Evolutionary conservation across 2,888 invertebrate genomes (phyloP).

Genomic region (Nemurella pictetii): DNA sequence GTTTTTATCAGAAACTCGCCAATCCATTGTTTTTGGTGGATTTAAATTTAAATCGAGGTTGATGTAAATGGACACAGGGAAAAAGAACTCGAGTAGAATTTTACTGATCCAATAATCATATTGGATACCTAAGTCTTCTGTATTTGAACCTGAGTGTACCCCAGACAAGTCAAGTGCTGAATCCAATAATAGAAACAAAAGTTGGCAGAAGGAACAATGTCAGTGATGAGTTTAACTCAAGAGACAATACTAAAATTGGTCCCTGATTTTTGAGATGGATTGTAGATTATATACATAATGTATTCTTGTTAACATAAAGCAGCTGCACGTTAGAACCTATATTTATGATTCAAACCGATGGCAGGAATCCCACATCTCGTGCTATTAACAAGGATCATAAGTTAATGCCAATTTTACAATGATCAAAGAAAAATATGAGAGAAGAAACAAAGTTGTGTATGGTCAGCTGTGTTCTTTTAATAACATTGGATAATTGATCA

Average conservation of each 20-base stretch:
- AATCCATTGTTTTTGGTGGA: too few species aligned
- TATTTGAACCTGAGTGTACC: conserved; percentile 8
- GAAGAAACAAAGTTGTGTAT: too few species aligned
- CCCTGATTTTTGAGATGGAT: neutral
- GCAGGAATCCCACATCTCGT: neutral
- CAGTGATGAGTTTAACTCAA: neutral
- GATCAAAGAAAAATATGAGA: neutral
- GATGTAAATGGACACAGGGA: neutral
- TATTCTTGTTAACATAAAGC: neutral
- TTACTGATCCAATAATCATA: neutral
- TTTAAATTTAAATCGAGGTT: too few species aligned
- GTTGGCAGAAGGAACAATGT: conserved; percentile 20
- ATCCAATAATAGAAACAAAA: conserved; percentile 22
- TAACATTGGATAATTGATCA: too few species aligned
- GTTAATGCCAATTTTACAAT: neutral
- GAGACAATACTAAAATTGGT: neutral
- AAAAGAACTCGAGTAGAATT: neutral
- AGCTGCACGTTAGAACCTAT: neutral
- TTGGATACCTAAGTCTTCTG: neutral
- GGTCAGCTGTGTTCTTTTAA: too few species aligned
- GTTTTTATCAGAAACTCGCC: neutral
- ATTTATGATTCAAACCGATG: neutral
- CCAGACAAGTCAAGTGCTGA: conserved; percentile 17
- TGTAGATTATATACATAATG: neutral
- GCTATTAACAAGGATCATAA: neutral